Evolutionary conservation across 2,797 vertebrate genomes (phyloP).

Genomic region (Cetoscarus ocellatus): DNA sequence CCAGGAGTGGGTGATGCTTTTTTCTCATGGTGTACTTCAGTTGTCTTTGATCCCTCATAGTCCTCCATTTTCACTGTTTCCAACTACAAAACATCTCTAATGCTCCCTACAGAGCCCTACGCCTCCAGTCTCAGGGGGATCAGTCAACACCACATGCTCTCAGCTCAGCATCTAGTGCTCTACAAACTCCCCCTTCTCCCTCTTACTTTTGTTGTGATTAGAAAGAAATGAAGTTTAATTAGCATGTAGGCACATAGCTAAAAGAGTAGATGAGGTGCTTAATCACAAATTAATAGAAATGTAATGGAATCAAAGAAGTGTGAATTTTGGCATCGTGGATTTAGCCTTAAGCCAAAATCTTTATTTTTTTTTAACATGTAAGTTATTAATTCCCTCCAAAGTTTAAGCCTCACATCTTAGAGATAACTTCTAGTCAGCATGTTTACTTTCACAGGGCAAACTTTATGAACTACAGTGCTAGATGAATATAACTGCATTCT

Average conservation of each 20-base stretch:
- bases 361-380: too few species aligned
- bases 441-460: too few species aligned
- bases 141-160: slow-evolving; percentile 37
- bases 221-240: slow-evolving; percentile 31
- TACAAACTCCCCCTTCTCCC: slow-evolving; percentile 31
- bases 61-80: slow-evolving; percentile 61
- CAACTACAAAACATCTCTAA: slow-evolving; percentile 63
- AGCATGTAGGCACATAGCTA: slow-evolving; percentile 32
- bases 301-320: slow-evolving; percentile 7
- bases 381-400: too few species aligned
- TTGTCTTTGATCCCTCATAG: slow-evolving; percentile 62
- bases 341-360: too few species aligned
- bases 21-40: slow-evolving; percentile 50
- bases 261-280: slow-evolving; percentile 29
- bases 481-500: too few species aligned
- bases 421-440: too few species aligned
- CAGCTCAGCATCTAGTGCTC: slow-evolving; percentile 39
- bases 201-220: slow-evolving; percentile 44
- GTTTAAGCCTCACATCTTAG: too few species aligned
- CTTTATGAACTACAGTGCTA: too few species aligned
- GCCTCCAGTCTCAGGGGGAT: slow-evolving; percentile 61
- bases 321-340: too few species aligned
- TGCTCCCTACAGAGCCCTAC: slow-evolving; percentile 62
- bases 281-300: slow-evolving; percentile 21
- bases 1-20: slow-evolving; percentile 58